A percentile compares a stretch with the other conserved stretches of the same genome.
Evolutionary conservation across 2,888 invertebrate species (phyloP).

Genomic region (Leptinotarsa haldemani): DNA sequence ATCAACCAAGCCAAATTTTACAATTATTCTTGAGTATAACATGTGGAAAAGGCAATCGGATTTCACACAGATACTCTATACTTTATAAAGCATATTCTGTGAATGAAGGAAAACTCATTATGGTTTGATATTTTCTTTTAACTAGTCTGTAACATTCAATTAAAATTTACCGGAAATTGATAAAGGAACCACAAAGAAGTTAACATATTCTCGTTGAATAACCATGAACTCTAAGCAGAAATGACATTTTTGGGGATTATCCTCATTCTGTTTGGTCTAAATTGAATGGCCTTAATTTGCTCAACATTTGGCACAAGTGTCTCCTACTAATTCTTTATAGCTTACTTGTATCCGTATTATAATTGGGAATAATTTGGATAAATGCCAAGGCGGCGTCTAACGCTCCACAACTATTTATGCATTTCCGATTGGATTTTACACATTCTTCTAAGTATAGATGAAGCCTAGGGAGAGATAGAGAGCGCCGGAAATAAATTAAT

Average conservation of each 20-base stretch:
- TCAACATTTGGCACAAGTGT: slow-evolving; percentile 50
- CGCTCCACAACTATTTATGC: slow-evolving; percentile 10
- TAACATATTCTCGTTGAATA: no score
- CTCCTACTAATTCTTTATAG: slow-evolving; percentile 53
- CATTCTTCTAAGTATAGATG: slow-evolving; percentile 14
- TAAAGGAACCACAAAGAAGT: no score
- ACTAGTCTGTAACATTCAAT: no score
- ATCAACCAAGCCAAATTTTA: no score
- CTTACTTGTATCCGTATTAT: slow-evolving; percentile 47
- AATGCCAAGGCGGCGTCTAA: slow-evolving; percentile 54
- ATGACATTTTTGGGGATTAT: not conserved
- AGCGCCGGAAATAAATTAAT: no score
- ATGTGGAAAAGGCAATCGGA: no score
- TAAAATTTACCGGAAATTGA: no score
- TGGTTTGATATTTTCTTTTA: no score
- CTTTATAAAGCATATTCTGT: no score
- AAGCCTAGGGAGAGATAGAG: not conserved
- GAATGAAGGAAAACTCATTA: no score
- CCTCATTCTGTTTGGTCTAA: slow-evolving; percentile 30
- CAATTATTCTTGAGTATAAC: no score
- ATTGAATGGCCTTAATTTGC: slow-evolving; percentile 34
- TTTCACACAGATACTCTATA: no score
- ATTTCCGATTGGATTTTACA: slow-evolving; percentile 12
- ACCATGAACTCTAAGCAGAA: not conserved
- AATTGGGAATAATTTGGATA: slow-evolving; percentile 49